Evolutionary conservation across 2,888 invertebrate genomes (phyloP).

Genomic region (Anoncus sp.): DNA sequence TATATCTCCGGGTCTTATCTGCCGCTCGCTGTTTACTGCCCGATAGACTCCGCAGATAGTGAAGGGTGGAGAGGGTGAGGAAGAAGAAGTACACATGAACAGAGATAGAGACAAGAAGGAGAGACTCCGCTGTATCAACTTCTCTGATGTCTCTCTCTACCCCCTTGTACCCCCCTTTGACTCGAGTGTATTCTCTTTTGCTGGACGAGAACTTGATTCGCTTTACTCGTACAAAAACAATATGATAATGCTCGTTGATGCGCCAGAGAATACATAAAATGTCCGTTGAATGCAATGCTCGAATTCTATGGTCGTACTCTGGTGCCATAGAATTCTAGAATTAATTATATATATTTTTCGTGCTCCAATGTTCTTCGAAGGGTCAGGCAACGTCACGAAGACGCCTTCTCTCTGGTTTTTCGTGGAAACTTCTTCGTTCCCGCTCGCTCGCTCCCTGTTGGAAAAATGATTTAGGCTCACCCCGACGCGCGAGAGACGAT

Average conservation of each 20-base stretch:
- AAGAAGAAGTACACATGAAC: constrained; percentile 46
- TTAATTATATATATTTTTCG: constrained; percentile 1
- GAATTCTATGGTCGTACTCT: constrained; percentile 10
- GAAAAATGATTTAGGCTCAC: constrained; percentile 72
- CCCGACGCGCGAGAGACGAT: constrained; percentile 77
- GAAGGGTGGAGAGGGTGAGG: constrained; percentile 63
- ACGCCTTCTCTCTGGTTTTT: constrained; percentile 50
- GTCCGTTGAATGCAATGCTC: constrained; percentile 37
- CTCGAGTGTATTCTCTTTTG: constrained; percentile 23
- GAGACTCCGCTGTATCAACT: constrained; percentile 66
- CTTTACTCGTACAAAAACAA: constrained; percentile 74
- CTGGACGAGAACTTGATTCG: constrained; percentile 65
- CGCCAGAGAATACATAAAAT: constrained; percentile 37
- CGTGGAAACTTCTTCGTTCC: constrained; percentile 61
- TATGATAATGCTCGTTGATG: constrained; percentile 25
- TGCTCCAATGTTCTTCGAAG: constrained; percentile 4
- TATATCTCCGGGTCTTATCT: constrained; percentile 82
- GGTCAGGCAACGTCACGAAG: constrained; percentile 54
- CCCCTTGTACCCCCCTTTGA: constrained; percentile 38
- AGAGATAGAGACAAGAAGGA: constrained; percentile 42
- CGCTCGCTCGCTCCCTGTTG: constrained; percentile 43
- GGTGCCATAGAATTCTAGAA: background rate
- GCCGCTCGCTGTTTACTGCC: constrained; percentile 83
- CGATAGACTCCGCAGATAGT: constrained; percentile 82
- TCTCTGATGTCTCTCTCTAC: constrained; percentile 50